Evolutionary conservation across 2,113 vertebrate species (phyloP).

Genomic region (Cercopithecus mona): DNA sequence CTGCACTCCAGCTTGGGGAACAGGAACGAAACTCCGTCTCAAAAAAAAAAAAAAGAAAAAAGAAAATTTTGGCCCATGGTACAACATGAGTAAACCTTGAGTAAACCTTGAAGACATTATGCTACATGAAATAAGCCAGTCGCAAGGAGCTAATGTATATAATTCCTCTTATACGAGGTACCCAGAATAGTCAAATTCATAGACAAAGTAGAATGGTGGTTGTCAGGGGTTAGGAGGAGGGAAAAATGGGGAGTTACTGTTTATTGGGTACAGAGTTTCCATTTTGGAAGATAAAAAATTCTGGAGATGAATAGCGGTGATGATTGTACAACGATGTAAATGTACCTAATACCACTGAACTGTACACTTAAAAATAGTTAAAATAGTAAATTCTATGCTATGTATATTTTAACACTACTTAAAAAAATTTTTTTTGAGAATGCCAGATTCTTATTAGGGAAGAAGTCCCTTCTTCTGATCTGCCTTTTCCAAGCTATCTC

Average conservation of each 20-base stretch:
- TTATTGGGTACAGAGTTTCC: neutral
- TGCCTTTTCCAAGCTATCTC: neutral
- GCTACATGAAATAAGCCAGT: neutral
- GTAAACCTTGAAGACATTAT: neutral
- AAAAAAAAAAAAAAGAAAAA: too few species aligned
- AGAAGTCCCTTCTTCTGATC: neutral
- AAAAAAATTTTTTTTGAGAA: neutral
- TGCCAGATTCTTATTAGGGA: neutral
- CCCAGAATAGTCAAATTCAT: neutral
- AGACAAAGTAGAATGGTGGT: neutral
- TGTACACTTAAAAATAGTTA: neutral
- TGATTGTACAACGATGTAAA: neutral
- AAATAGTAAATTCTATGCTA: neutral
- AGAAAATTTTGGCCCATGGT: neutral
- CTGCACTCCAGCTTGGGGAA: too few species aligned
- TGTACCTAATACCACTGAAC: neutral
- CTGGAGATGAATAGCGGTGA: neutral
- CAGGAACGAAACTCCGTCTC: too few species aligned
- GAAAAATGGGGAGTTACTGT: neutral
- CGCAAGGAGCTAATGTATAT: neutral
- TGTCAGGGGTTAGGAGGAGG: too few species aligned
- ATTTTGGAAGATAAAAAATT: neutral
- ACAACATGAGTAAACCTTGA: neutral
- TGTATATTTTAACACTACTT: neutral
- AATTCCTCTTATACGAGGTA: neutral